These are phyloP conservation scores for Leptoclinus maculatus DNA, from an alignment of 2,797 vertebrate genomes.

Conservation along the genomic window DNA sequence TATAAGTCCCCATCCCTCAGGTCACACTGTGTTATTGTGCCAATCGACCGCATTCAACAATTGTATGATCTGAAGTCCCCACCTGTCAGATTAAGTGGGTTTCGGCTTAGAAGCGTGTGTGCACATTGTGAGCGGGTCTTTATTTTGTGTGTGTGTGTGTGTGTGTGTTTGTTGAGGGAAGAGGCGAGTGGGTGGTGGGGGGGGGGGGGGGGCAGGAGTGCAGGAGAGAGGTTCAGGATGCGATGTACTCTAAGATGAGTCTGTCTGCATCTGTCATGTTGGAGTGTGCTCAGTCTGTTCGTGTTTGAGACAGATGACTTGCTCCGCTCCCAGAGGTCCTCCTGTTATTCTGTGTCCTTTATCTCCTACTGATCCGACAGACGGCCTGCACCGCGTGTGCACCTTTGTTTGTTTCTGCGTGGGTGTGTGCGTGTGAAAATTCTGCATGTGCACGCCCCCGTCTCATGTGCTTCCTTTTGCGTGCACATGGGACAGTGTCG, in stretches of 20 bases:
- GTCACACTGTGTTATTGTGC: constrained; percentile 63
- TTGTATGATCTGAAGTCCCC: constrained; percentile 52
- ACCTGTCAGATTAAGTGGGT: constrained; percentile 71
- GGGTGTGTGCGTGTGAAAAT: neutral
- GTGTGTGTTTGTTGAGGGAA: neutral
- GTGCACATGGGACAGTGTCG: constrained; percentile 10
- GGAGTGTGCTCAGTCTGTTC: constrained; percentile 78
- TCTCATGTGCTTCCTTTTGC: neutral
- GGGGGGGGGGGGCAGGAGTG: neutral
- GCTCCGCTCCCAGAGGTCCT: constrained; percentile 76
- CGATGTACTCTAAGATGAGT: constrained; percentile 68
- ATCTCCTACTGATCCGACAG: constrained; percentile 74
- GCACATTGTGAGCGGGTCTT: constrained; percentile 53
- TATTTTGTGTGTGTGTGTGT: constrained; percentile 12
- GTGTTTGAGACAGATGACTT: constrained; percentile 82
- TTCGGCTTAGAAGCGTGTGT: constrained; percentile 22
- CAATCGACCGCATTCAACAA: constrained; percentile 56
- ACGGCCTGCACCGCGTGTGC: constrained; percentile 38
- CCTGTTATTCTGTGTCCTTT: constrained; percentile 82
- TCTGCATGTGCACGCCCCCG: neutral
- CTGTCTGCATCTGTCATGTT: constrained; percentile 77
- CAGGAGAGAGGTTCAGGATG: constrained; percentile 55
- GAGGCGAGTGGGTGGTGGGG: neutral
- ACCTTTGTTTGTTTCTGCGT: constrained; percentile 37
- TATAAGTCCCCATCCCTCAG: constrained; percentile 45